Base-by-base conservation (phyloP, 1,140 invertebrate genomes). In the Polypedilum vanderplanki region DNA sequence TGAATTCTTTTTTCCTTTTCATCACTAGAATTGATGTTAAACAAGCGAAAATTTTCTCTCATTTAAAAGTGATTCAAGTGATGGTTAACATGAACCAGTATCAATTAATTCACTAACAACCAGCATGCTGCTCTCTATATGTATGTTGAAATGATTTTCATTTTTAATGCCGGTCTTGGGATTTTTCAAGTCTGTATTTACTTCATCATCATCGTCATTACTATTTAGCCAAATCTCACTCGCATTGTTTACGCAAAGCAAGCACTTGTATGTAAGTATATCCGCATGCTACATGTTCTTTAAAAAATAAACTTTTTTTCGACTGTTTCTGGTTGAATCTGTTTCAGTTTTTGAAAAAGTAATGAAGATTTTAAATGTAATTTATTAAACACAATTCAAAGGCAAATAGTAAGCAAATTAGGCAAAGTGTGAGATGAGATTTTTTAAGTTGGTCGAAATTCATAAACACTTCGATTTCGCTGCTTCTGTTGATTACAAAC, bases 41-140 rank as follows among this genome's bases (percentile, higher is more conserved):
- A 22, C 65, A 70, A 70, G 65, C 20, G 46, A 17, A 57, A 70
- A 70, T 18, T 20, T 18, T 70, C 20, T 18, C 17, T 9, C 17
- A 18, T 18, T 18, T 70, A 17, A 70, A 70, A 70, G 7, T 20
- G 17, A 70, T 22, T 70, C 65, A 70, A 70, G 65, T 70, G 65
- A 20, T 70, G 20, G 65, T 70, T 70, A 70, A 70, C 65, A 70
- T 70, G 65, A 70, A 70, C 15, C 65, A 70, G 65, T 22, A 70
- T 70, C 65, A 20, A 57, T 57, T 57, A n/a, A 4, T 57, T 33
- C 24, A 33, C 24, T 33, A 33, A n/a, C 41, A 46, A 15, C 46
- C 46, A 57, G 46, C 46, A 57, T 57, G 46, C n/a, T n/a, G 9
- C 65, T 3, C 9, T 20, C 18, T 17, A 18, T 20, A 20, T 57